Conservation (phyloP, 2,888 invertebrate species). For the Nephrotoma appendiculata region DNA sequence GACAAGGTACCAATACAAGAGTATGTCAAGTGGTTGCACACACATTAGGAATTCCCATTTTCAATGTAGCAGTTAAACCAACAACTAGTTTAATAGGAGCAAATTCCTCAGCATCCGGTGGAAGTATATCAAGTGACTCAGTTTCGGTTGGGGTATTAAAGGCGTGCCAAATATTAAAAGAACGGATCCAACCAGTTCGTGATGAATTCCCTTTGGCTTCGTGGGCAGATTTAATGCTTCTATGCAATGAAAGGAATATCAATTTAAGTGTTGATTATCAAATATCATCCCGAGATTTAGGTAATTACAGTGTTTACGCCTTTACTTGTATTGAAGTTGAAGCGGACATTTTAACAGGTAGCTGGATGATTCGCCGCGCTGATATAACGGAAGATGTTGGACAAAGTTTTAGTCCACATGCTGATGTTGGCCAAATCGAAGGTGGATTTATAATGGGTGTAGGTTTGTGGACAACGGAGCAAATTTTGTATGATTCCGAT, state of each 20-base stretch:
- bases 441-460: constrained; percentile 65
- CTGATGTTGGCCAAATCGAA: constrained; percentile 62
- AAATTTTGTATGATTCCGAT: constrained; percentile 43
- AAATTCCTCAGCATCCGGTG: constrained; percentile 53
- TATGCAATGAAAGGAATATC: constrained; percentile 37
- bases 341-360: constrained; percentile 64
- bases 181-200: constrained; percentile 43
- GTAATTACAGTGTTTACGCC: constrained; percentile 48
- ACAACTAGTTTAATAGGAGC: constrained; percentile 49
- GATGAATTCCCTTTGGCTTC: constrained; percentile 35
- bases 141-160: constrained; percentile 34
- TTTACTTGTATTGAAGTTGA: constrained; percentile 54
- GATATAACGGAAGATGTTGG: constrained; percentile 66
- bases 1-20: constrained; percentile 68
- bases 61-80: constrained; percentile 48
- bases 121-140: constrained; percentile 57
- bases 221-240: constrained; percentile 42
- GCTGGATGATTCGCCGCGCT: constrained; percentile 48
- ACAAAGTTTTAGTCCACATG: constrained; percentile 51
- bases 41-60: constrained; percentile 51
- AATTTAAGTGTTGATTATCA: constrained; percentile 46
- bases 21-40: constrained; percentile 61
- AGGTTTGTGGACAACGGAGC: constrained; percentile 65
- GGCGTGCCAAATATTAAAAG: constrained; percentile 46
- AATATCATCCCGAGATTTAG: constrained; percentile 37